Base-by-base conservation (phyloP, 2,113 vertebrate species). In the Cacatua alba region DNA sequence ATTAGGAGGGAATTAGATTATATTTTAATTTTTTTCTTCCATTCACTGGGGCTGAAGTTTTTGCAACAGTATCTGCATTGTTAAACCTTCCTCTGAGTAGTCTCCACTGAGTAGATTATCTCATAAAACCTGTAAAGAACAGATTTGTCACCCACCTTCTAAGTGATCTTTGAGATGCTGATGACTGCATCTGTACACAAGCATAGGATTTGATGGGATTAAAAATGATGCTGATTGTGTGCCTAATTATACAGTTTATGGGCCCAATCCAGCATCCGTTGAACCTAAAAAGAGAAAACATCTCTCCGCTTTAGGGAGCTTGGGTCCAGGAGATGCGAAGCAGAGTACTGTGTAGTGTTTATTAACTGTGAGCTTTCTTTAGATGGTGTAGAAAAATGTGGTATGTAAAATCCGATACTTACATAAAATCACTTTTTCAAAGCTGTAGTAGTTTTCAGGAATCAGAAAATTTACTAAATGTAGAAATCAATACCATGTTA, bases 361-460 rank as follows among this genome's bases (percentile, higher is more conserved):
- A 1, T 26, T 18, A 33, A 41, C 7, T 7, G 0, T 5, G 14
- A 5, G 3, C 10, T 52, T 46, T 53, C 63, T 67, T 28, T 4
- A 37, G 26, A n/a, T 11, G 31, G 18, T 5, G 53, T 33, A 41
- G 29, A 37, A 43, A 69, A 49, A 33, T 1, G 8, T 1, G 17
- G 39, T 11, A 3, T 13, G 5, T 35, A 35, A 26, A 75, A 69
- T 35, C 12, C 17, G 46, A 20, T 35, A 5, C 17, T 51, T 64
- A 3, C 2, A 6, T 13, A 10, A 17, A 60, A 51, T 4, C 44
- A 5, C 24, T 43, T 69, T 62, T 57, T 57, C 1, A 0, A 51
- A 29, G 49, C 21, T 23, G 13, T 8, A 39, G 31, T 9, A 23
- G 39, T 74, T 37, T 51, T 24, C 37, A 37, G 71, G 37, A 70